Evolutionary conservation across 2,888 invertebrate species (phyloP).

Genomic region (Empis stercorea): DNA sequence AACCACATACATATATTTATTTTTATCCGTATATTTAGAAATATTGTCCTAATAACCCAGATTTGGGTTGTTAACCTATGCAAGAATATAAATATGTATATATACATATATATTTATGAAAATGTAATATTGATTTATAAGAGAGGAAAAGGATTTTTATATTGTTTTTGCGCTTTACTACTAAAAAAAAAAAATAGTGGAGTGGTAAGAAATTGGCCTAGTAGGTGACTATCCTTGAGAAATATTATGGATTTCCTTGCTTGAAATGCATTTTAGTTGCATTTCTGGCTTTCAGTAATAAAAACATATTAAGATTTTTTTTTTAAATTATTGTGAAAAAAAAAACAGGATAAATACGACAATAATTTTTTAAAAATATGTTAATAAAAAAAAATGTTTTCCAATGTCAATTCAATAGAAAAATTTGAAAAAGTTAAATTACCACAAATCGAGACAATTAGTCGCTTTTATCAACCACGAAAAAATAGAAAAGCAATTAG

Average conservation of each 20-base stretch:
- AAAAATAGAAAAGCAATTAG: slow-evolving; percentile 73
- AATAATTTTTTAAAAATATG: neutral
- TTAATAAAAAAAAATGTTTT: slow-evolving; percentile 23
- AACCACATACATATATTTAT: no score
- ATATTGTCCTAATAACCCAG: slow-evolving; percentile 31
- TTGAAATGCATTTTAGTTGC: neutral
- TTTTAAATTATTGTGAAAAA: slow-evolving; percentile 3
- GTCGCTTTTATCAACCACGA: slow-evolving; percentile 52
- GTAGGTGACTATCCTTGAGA: no score
- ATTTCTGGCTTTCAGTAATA: neutral
- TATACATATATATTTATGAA: neutral
- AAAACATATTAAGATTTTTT: neutral
- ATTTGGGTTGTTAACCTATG: slow-evolving; percentile 33
- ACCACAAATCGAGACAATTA: slow-evolving; percentile 35
- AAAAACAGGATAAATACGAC: slow-evolving; percentile 10
- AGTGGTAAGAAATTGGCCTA: no score
- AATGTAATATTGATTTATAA: slow-evolving; percentile 12
- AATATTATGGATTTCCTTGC: neutral
- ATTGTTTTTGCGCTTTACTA: neutral
- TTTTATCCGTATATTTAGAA: neutral
- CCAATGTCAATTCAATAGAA: slow-evolving; percentile 33
- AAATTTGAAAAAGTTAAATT: slow-evolving; percentile 32
- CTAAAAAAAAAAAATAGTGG: neutral
- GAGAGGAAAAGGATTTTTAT: slow-evolving; percentile 10
- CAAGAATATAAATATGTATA: neutral